These are phyloP conservation scores for Hyphantria cunea DNA, from an alignment of 1,140 invertebrate genomes.

Conservation along the genomic window DNA sequence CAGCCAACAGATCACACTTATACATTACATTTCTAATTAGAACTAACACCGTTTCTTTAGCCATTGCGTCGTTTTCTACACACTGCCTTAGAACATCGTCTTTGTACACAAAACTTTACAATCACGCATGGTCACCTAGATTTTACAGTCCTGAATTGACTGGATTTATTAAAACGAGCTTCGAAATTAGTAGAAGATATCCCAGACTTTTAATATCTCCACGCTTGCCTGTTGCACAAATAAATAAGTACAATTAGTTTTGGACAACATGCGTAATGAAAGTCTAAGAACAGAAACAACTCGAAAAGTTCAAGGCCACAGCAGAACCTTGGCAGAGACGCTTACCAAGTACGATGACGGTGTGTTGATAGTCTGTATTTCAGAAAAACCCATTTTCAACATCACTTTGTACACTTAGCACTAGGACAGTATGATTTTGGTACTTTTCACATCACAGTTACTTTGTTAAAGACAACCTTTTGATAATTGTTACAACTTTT, in stretches of 20 bases:
- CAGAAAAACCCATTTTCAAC: not conserved
- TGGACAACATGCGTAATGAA: too few relatives aligned
- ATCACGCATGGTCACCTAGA: not conserved
- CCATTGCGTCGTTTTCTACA: not conserved
- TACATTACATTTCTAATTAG: slow-evolving; percentile 5
- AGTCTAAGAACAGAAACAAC: too few relatives aligned
- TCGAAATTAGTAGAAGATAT: too few relatives aligned
- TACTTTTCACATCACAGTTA: too few relatives aligned
- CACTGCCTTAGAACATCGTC: slow-evolving; percentile 8
- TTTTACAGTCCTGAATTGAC: too few relatives aligned
- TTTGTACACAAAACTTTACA: slow-evolving; percentile 1
- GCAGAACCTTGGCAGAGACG: not conserved
- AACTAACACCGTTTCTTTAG: not conserved
- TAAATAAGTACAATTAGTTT: too few relatives aligned
- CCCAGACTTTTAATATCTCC: too few relatives aligned
- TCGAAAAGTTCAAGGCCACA: not conserved
- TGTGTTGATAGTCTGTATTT: not conserved
- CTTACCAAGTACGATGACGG: not conserved
- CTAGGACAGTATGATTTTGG: too few relatives aligned
- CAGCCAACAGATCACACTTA: slow-evolving; percentile 15
- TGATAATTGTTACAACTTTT: too few relatives aligned
- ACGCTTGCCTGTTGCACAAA: too few relatives aligned
- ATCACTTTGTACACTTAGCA: not conserved
- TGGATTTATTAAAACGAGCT: too few relatives aligned
- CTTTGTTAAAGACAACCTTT: too few relatives aligned